Percentiles rank a stretch among this genome's conserved stretches.
Evolutionary conservation across 2,797 vertebrate genomes (phyloP).

Genomic region (Leuciscus waleckii): DNA sequence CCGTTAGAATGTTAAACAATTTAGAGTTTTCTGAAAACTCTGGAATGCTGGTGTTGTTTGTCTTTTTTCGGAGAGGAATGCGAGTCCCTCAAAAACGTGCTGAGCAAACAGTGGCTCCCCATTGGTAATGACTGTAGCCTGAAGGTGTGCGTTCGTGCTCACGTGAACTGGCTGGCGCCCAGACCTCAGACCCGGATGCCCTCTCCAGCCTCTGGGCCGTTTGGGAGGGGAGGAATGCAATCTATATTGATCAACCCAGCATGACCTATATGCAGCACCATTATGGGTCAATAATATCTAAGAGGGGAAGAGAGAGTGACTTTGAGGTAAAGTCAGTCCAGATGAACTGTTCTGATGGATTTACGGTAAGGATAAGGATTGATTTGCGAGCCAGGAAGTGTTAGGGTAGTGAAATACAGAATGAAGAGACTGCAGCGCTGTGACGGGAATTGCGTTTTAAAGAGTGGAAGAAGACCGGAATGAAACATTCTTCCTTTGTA

Average conservation of each 20-base stretch:
- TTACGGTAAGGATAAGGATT: slow-evolving; percentile 8
- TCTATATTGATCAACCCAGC: slow-evolving; percentile 60
- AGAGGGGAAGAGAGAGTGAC: slow-evolving; percentile 55
- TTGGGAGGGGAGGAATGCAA: slow-evolving; percentile 36
- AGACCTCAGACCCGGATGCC: slow-evolving; percentile 32
- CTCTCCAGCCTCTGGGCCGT: slow-evolving; percentile 12
- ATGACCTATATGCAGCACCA: slow-evolving; percentile 54
- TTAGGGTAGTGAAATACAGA: neutral
- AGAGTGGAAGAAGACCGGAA: slow-evolving; percentile 18
- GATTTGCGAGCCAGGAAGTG: slow-evolving; percentile 1
- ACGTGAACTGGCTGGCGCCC: slow-evolving; percentile 16
- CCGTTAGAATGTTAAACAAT: neutral
- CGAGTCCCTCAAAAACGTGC: slow-evolving; percentile 36
- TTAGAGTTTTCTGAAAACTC: neutral
- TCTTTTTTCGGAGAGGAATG: neutral
- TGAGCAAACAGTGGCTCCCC: slow-evolving; percentile 42
- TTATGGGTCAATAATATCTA: slow-evolving; percentile 50
- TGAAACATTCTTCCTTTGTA: neutral
- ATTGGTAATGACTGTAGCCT: slow-evolving; percentile 25
- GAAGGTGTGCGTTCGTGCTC: slow-evolving; percentile 12
- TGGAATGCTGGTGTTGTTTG: slow-evolving; percentile 1
- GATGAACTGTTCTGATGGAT: slow-evolving; percentile 16
- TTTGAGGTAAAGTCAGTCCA: slow-evolving; percentile 65
- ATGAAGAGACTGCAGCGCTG: neutral
- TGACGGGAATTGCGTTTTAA: slow-evolving; percentile 8